Percentiles rank a stretch among this genome's conserved stretches.
Conservation (phyloP, 2,888 invertebrate genomes). For the Ornithoptera alexandrae region DNA sequence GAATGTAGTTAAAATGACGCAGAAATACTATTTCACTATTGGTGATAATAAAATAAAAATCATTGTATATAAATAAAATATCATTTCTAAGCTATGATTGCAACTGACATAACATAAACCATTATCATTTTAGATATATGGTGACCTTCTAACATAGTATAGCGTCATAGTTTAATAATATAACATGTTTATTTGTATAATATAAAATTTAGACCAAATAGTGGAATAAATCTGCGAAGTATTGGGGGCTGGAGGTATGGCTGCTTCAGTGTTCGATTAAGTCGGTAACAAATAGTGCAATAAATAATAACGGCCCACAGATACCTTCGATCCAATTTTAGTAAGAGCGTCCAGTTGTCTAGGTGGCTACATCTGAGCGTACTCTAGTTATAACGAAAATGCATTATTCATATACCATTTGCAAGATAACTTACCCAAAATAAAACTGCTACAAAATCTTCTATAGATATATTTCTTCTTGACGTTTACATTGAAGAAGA, state of each 20-base stretch:
- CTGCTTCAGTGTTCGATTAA: slow-evolving; percentile 5
- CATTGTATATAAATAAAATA: too few species aligned
- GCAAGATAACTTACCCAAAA: slow-evolving; percentile 35
- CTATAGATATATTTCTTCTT: slow-evolving; percentile 29
- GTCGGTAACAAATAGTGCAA: slow-evolving; percentile 27
- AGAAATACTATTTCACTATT: too few species aligned
- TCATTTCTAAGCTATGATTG: too few species aligned
- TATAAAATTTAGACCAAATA: neutral
- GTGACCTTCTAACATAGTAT: too few species aligned
- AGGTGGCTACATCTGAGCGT: slow-evolving; percentile 17
- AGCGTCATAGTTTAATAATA: too few species aligned
- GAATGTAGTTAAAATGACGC: too few species aligned
- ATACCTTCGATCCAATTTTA: slow-evolving; percentile 31
- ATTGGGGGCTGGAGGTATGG: neutral
- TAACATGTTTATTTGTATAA: too few species aligned
- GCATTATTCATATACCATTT: slow-evolving; percentile 61
- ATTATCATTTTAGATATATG: too few species aligned
- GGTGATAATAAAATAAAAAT: too few species aligned
- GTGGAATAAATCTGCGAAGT: neutral
- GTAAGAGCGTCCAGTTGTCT: slow-evolving; percentile 33
- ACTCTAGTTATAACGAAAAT: slow-evolving; percentile 44
- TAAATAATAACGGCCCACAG: slow-evolving; percentile 30
- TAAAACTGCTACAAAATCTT: slow-evolving; percentile 33
- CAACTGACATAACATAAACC: too few species aligned
- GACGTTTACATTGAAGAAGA: neutral